Evolutionary conservation across 2,888 invertebrate genomes (phyloP), one percentile per base, ranked within the genome.

Genomic region (Diploptera punctata): DNA sequence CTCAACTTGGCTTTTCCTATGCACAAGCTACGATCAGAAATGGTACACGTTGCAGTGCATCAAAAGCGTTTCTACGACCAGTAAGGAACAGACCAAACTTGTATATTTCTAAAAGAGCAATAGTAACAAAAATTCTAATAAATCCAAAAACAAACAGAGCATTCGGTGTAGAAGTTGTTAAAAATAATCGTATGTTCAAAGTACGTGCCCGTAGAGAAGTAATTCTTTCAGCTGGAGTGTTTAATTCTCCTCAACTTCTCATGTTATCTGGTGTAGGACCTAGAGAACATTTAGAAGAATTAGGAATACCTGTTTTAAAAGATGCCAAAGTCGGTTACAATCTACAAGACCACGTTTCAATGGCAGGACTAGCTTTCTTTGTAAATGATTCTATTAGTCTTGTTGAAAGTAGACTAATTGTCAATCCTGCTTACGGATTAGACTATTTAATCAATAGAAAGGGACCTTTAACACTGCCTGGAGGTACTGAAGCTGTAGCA

Each of bases 211-310:
- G 84, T 16, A 93, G 90, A 76, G 95, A 94, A 82, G 88, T 96
- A 0, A 87, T 96, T 68, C 82, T 95, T 31, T 89, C 92, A 7
- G 94, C 94, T 0, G 96, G 97, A 2, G 84, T 92, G 0, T 89
- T 97, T 31, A 94, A 93, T 76, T 93, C 94, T 1, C 94, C 97
- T 0, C 95, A 96, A 80, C 81, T 97, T 3, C 82, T 97, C 60
- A 92, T 95, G 93, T 81, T 95, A 16, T 95, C 95, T 0, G 96
- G 96, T 13, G 84, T 95, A 31, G 93, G 93, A 0, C 93, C 93
- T 0, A 82, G 80, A 33, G 83, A 87, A 0, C 89, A 92, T 78
- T 82, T 93, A 4, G 78, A 82, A 21, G 82, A 87, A 38, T 79
- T 89, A 7, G 86, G 86, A 68, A 82, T 84, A 16, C 80, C 81